Evolutionary conservation across 2,888 invertebrate genomes (phyloP).

Genomic region (Amiota mariae): DNA sequence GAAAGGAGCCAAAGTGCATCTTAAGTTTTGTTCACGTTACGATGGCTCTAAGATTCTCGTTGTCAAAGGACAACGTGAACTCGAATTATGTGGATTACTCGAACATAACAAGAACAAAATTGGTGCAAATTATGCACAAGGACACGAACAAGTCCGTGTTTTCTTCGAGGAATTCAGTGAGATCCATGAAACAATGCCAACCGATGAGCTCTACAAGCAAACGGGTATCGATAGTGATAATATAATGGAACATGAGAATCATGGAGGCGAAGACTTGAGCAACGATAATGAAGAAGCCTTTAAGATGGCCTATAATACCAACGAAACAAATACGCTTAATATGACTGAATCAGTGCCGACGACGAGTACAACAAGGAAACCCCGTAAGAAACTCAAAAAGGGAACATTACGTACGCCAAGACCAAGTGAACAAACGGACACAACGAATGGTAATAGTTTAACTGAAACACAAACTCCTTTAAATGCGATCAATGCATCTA

Average conservation of each 20-base stretch:
- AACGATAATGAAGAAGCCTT: conserved; percentile 49
- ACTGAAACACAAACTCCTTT: conserved; percentile 29
- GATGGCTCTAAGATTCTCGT: conserved; percentile 87
- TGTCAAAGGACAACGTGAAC: conserved; percentile 84
- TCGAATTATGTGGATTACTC: conserved; percentile 85
- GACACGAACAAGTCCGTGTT: conserved; percentile 74
- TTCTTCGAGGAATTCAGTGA: conserved; percentile 78
- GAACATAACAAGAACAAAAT: conserved; percentile 81
- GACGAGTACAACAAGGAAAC: conserved; percentile 30
- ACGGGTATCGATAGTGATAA: conserved; percentile 25
- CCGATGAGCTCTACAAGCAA: conserved; percentile 38
- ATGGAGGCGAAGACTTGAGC: conserved; percentile 67
- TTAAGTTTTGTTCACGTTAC: conserved; percentile 86
- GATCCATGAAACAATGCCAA: conserved; percentile 60
- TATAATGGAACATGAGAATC: conserved; percentile 68
- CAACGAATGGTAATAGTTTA: conserved; percentile 40
- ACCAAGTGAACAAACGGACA: conserved; percentile 32
- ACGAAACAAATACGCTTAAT: not conserved
- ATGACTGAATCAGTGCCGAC: conserved; percentile 20
- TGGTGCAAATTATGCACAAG: conserved; percentile 75
- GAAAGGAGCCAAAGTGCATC: conserved; percentile 83
- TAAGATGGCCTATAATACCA: not conserved
- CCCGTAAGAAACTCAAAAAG: conserved; percentile 61
- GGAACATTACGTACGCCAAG: conserved; percentile 45
- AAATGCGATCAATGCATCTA: not conserved